Percentiles rank a stretch among this genome's conserved stretches.
Evolutionary conservation across 1,140 invertebrate species (phyloP).

Genomic region (Bombyx mori): DNA sequence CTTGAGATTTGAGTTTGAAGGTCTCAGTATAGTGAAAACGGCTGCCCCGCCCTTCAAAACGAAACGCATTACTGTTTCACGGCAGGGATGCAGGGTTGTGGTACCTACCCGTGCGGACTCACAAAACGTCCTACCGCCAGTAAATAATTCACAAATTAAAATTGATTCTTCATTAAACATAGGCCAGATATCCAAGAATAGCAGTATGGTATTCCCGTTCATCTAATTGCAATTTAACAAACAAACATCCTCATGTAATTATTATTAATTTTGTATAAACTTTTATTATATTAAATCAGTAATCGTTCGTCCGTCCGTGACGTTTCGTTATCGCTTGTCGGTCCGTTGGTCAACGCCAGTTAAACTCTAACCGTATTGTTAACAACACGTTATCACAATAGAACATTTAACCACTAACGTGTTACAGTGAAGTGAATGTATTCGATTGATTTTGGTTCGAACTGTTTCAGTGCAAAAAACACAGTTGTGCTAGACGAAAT

Average conservation of each 20-base stretch:
- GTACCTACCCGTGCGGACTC: too few relatives aligned
- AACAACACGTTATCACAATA: background rate
- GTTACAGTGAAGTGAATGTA: background rate
- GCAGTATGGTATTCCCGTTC: too few relatives aligned
- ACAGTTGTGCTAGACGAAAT: too few relatives aligned
- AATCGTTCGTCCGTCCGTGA: slow-evolving; percentile 4
- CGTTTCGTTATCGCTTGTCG: slow-evolving; percentile 5
- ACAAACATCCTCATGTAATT: slow-evolving; percentile 1
- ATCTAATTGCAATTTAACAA: background rate
- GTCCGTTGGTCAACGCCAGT: background rate
- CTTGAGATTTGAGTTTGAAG: too few relatives aligned
- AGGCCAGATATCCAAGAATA: too few relatives aligned
- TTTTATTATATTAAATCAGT: slow-evolving; percentile 1
- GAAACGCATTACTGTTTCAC: too few relatives aligned
- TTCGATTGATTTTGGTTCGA: background rate
- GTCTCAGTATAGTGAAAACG: too few relatives aligned
- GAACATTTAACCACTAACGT: background rate
- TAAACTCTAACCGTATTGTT: background rate
- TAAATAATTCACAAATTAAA: too few relatives aligned
- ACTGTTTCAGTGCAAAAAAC: background rate
- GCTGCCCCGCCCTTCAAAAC: too few relatives aligned
- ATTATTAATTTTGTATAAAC: background rate
- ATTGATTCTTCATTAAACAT: too few relatives aligned
- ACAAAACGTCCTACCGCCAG: too few relatives aligned
- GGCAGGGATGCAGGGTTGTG: too few relatives aligned